Base-by-base conservation (phyloP, 2,113 vertebrate species). In the Lonchura striata region DNA sequence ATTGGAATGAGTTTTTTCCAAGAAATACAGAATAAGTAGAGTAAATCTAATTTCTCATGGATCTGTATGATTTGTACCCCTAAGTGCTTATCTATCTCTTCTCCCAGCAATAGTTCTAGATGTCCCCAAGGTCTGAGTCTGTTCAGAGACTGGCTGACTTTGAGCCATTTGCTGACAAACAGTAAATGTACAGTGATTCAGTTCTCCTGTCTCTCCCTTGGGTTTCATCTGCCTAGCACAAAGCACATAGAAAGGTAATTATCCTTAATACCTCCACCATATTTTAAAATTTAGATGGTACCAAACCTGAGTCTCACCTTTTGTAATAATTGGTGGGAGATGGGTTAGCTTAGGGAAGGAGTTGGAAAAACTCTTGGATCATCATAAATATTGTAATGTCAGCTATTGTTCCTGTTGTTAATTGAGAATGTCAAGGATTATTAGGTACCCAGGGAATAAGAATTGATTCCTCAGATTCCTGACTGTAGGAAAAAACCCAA, bases 401-500 rank as follows among this genome's bases (percentile, higher is more conserved):
- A 94, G 76, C 88, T 90, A 35, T 82, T 92, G 37, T 88, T 94
- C 59, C 42, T 80, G 25, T 70, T 91, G 47, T 93, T 96, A 94
- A 93, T 63, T 92, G 49, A 92, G 82, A 94, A 75, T 1, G 18
- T 88, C 72, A 66, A 90, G 68, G 80, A 86, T 96, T 96, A 90
- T 86, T 92, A 81, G 64, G 71, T 60, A 71, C 44, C 52, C 9
- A 16, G 82, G 90, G 92, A 96, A 86, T 93, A 92, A 86, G 85
- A 94, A 94, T 78, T 93, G 93, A 88, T 88, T 95, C 82, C 44
- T 84, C 57, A 89, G 69, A 82, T 85, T 96, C 79, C 90, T 82
- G 86, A 89, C 78, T 72, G 46, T 49, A 90, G 74, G 54, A 63
- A 87, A 87, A 93, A 95, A 28, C 5, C 9, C 69, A 86, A 39